Evolutionary conservation across 1,140 invertebrate species (phyloP).

Genomic region (Brachionus plicatilis): DNA sequence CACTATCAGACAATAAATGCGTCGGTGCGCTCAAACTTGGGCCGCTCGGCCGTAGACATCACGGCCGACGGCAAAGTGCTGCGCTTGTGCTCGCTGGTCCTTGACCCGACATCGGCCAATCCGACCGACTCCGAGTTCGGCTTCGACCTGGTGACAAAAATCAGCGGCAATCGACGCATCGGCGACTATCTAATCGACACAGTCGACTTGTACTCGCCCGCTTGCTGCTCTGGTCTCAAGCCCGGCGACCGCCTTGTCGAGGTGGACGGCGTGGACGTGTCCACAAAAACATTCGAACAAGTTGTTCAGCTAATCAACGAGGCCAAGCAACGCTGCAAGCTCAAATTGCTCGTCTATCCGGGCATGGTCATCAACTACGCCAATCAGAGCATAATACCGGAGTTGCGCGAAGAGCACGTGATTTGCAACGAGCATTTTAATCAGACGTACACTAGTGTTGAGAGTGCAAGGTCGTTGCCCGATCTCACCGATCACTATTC

Average conservation of each 20-base stretch:
- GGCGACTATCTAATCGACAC: constrained; percentile 36
- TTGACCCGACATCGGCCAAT: constrained; percentile 12
- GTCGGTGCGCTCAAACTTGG: constrained; percentile 23
- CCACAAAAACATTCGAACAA: constrained; percentile 11
- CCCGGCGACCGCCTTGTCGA: constrained; percentile 20
- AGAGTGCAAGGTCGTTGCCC: background rate
- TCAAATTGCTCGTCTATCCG: constrained; percentile 26
- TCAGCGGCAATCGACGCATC: background rate
- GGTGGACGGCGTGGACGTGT: constrained; percentile 16
- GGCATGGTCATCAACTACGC: constrained; percentile 18
- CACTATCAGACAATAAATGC: background rate
- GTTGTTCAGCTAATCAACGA: constrained; percentile 34
- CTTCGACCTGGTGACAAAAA: constrained; percentile 26
- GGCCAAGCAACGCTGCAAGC: background rate
- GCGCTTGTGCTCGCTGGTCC: background rate
- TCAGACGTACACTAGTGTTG: constrained; percentile 21
- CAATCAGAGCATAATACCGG: background rate
- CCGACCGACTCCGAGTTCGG: constrained; percentile 36
- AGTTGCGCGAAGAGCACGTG: background rate
- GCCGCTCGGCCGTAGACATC: constrained; percentile 34
- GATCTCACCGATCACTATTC: background rate
- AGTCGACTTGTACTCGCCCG: constrained; percentile 22
- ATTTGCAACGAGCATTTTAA: constrained; percentile 2
- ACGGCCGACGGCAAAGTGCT: constrained; percentile 31
- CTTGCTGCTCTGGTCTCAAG: background rate